A percentile compares a stretch with the other conserved stretches of the same genome.
phyloP scores from a whole-genome alignment of 2,797 vertebrate species.

The Leptoclinus maculatus region DNA sequence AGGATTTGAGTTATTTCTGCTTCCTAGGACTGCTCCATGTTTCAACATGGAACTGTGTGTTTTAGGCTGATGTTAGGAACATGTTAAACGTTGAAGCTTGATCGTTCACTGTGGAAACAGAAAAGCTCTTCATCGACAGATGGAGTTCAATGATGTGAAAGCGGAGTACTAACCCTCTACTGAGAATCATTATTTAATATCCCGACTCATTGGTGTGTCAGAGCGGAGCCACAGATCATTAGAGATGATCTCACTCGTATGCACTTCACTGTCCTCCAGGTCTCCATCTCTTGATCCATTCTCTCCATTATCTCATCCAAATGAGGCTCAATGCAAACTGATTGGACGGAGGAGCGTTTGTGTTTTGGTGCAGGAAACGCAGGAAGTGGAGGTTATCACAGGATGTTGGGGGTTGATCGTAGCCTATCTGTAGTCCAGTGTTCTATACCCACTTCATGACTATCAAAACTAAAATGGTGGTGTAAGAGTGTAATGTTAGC shows the following conservation, averaged over 20 bases:
- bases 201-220: not conserved
- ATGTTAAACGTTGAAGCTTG: not conserved
- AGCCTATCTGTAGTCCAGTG: not conserved
- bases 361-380: not conserved
- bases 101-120: not conserved
- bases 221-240: not conserved
- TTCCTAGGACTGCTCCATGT: slow-evolving; percentile 2
- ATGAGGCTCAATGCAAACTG: not conserved
- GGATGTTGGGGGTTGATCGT: not conserved
- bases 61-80: not conserved
- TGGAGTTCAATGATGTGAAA: not conserved
- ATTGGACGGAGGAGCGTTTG: not conserved
- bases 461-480: not conserved
- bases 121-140: not conserved
- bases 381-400: not conserved
- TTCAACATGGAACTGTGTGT: not conserved
- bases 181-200: not conserved
- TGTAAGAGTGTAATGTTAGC: too few relatives aligned
- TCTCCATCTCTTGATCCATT: not conserved
- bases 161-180: not conserved
- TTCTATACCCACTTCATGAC: not conserved
- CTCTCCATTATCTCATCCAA: not conserved
- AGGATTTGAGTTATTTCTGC: not conserved
- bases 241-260: not conserved
- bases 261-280: not conserved